These are phyloP conservation scores for Elanoides forficatus DNA, from an alignment of 2,113 vertebrate genomes.

Conservation along the genomic window DNA sequence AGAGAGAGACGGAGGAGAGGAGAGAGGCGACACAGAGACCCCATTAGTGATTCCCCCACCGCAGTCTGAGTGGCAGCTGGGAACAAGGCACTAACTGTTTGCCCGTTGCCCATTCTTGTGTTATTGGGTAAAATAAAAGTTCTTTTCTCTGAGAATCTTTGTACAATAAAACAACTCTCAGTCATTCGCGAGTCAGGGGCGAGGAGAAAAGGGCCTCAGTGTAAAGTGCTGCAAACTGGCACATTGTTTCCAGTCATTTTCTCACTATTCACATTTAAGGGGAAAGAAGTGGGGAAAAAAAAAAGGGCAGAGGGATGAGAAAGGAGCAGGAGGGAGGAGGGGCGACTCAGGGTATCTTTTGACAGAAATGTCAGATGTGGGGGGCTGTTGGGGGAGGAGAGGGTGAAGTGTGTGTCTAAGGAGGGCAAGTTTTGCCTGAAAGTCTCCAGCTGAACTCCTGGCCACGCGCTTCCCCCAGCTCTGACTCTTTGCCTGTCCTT, in stretches of 20 bases:
- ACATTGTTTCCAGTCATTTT: conserved; percentile 68
- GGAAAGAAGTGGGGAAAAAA: background rate
- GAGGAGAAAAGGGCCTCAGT: conserved; percentile 62
- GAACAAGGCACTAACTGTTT: conserved; percentile 85
- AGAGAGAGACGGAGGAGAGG: background rate
- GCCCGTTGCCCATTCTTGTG: conserved; percentile 71
- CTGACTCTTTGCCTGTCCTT: background rate
- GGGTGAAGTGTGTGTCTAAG: background rate
- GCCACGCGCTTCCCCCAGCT: background rate
- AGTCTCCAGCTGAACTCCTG: background rate
- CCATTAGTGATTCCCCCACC: background rate
- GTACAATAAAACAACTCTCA: conserved; percentile 68
- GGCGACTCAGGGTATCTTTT: conserved; percentile 15
- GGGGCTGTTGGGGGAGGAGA: background rate
- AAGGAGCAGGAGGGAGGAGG: conserved; percentile 24
- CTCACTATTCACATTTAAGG: conserved; percentile 65
- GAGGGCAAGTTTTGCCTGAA: background rate
- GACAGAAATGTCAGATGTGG: conserved; percentile 31
- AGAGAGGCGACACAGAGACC: conserved; percentile 13
- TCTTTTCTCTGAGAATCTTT: conserved; percentile 71
- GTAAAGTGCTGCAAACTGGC: conserved; percentile 64
- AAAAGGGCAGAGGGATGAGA: conserved; percentile 9
- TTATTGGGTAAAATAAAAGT: conserved; percentile 79
- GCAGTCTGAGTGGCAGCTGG: conserved; percentile 75
- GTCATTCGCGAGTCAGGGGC: conserved; percentile 62